Percentiles rank a stretch among this genome's conserved stretches.
These are phyloP conservation scores for Lutjanus campechanus DNA, from an alignment of 2,797 vertebrate species.

Conservation along the genomic window DNA sequence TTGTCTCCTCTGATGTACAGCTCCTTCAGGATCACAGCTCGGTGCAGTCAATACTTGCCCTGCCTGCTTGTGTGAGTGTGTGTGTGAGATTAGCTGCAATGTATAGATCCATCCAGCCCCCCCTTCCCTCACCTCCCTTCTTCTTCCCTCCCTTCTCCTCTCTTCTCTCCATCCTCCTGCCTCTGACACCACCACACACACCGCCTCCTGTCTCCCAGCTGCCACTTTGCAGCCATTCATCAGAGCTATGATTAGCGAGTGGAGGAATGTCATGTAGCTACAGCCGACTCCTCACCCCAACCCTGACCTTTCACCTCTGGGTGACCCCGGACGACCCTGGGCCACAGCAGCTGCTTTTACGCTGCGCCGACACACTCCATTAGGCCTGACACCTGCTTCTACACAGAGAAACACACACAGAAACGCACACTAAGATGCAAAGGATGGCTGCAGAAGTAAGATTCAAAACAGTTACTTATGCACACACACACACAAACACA, in stretches of 20 bases:
- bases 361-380: constrained; percentile 72
- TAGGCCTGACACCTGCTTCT: constrained; percentile 78
- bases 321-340: constrained; percentile 50
- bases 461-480: constrained; percentile 60
- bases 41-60: constrained; percentile 70
- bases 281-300: constrained; percentile 72
- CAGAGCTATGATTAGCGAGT: constrained; percentile 80
- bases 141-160: not conserved
- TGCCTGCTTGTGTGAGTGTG: constrained; percentile 54
- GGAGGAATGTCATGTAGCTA: constrained; percentile 79
- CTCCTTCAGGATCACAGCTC: constrained; percentile 76
- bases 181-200: constrained; percentile 53
- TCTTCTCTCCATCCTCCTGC: constrained; percentile 45
- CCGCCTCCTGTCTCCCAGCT: constrained; percentile 74
- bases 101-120: constrained; percentile 42
- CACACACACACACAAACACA: constrained; percentile 65
- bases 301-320: constrained; percentile 67
- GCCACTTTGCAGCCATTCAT: constrained; percentile 75
- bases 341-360: constrained; percentile 75
- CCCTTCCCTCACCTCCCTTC: not conserved
- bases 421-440: constrained; percentile 32
- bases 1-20: constrained; percentile 78
- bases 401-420: constrained; percentile 26
- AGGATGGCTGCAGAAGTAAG: constrained; percentile 50
- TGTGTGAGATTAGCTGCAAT: constrained; percentile 53